Percentiles rank a stretch among this genome's conserved stretches.
phyloP scores from a whole-genome alignment of 2,888 invertebrate genomes.

The Drosophila aldrichi region DNA sequence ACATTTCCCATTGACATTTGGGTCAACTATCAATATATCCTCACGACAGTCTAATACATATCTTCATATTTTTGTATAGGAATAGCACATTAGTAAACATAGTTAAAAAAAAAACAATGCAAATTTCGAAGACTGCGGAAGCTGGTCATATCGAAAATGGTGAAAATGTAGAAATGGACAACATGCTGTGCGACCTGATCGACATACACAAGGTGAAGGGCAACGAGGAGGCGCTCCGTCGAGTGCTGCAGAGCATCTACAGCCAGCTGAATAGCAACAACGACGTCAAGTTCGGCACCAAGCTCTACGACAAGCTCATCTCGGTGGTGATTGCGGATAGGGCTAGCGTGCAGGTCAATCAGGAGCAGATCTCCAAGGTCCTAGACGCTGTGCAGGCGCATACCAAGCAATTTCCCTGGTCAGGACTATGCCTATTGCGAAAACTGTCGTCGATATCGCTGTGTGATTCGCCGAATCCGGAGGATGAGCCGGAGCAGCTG shows the following conservation, averaged over 20 bases:
- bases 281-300: constrained; percentile 43
- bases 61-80: constrained; percentile 21
- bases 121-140: neutral
- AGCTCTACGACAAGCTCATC: constrained; percentile 48
- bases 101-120: constrained; percentile 10
- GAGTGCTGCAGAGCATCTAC: constrained; percentile 45
- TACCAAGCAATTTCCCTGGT: constrained; percentile 33
- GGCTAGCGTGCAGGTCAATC: constrained; percentile 15
- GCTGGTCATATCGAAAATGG: constrained; percentile 18
- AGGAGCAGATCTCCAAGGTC: constrained; percentile 47
- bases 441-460: constrained; percentile 38
- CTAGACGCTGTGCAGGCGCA: constrained; percentile 64
- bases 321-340: constrained; percentile 32
- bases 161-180: constrained; percentile 41
- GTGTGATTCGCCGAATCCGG: neutral
- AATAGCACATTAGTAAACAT: constrained; percentile 6
- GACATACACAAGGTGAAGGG: constrained; percentile 42
- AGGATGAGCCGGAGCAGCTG: constrained; percentile 9
- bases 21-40: constrained; percentile 11
- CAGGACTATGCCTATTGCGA: constrained; percentile 32
- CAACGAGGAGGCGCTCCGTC: constrained; percentile 42
- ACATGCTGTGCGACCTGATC: constrained; percentile 49
- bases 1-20: constrained; percentile 14
- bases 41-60: constrained; percentile 1
- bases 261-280: constrained; percentile 27